phyloP scores from a whole-genome alignment of 2,113 vertebrate species.

The Fregata magnificens region DNA sequence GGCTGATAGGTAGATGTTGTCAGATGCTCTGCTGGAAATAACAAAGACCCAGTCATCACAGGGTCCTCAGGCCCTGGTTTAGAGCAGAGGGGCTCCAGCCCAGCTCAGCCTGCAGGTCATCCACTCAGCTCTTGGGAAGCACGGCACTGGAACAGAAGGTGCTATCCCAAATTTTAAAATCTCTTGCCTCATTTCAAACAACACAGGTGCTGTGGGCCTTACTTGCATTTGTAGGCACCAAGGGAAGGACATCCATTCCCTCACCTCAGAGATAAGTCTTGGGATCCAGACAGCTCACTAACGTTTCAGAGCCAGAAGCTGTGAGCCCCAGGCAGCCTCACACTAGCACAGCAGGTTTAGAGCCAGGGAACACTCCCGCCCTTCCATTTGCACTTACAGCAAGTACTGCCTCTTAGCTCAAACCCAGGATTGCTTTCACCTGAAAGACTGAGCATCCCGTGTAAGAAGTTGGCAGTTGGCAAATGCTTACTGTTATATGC shows the following conservation, averaged over 20 bases:
- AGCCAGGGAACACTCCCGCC: neutral
- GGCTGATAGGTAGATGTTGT: neutral
- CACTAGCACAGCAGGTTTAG: neutral
- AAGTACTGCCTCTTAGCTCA: neutral
- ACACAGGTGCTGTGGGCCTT: neutral
- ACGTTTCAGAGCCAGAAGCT: neutral
- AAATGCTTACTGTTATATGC: slow-evolving; percentile 15
- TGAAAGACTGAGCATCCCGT: neutral
- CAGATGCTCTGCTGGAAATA: neutral
- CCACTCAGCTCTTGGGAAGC: neutral
- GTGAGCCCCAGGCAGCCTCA: neutral
- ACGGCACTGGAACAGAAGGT: neutral
- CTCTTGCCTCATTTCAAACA: neutral
- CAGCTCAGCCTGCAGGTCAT: neutral
- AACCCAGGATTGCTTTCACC: neutral
- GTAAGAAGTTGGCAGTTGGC: neutral
- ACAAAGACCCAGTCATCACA: neutral
- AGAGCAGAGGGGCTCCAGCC: neutral
- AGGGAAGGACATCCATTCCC: neutral
- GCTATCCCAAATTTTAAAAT: neutral
- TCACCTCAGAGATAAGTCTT: neutral
- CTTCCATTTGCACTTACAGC: neutral
- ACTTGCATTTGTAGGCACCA: neutral
- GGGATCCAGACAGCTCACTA: neutral
- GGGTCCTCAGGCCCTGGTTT: neutral